Percentiles rank a stretch among this genome's conserved stretches.
Evolutionary conservation across 2,797 vertebrate genomes (phyloP).

Genomic region (Hozukius guyotensis): DNA sequence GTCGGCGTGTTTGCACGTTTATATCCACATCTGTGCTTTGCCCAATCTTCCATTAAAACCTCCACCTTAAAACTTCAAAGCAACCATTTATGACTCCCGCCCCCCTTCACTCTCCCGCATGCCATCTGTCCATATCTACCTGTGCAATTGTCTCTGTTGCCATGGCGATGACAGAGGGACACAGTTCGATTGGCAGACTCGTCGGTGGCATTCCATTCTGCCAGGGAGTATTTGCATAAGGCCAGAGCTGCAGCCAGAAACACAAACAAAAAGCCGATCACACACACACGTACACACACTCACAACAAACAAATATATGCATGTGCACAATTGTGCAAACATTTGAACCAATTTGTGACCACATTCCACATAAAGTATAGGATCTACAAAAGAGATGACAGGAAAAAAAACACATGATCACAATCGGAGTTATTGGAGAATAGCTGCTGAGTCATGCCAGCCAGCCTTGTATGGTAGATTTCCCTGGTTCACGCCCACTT

Average conservation of each 20-base stretch:
- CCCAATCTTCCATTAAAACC: constrained; percentile 8
- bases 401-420: background rate
- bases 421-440: background rate
- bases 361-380: background rate
- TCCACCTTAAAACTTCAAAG: constrained; percentile 18
- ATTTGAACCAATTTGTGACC: background rate
- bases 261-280: constrained; percentile 62
- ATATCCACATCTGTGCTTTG: background rate
- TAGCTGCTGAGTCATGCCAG: constrained; percentile 31
- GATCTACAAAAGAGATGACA: background rate
- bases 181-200: constrained; percentile 66
- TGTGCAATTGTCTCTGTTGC: constrained; percentile 82
- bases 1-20: background rate
- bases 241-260: constrained; percentile 76
- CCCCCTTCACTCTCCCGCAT: background rate
- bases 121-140: constrained; percentile 71
- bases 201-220: constrained; percentile 79
- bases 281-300: background rate
- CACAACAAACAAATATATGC: background rate
- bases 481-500: constrained; percentile 1
- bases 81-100: background rate
- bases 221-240: constrained; percentile 80
- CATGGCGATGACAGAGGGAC: constrained; percentile 72
- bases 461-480: constrained; percentile 2
- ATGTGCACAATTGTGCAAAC: background rate